phyloP scores from a whole-genome alignment of 64 coral and sea anemone species.

The Hydrozoanthus tunicans region DNA sequence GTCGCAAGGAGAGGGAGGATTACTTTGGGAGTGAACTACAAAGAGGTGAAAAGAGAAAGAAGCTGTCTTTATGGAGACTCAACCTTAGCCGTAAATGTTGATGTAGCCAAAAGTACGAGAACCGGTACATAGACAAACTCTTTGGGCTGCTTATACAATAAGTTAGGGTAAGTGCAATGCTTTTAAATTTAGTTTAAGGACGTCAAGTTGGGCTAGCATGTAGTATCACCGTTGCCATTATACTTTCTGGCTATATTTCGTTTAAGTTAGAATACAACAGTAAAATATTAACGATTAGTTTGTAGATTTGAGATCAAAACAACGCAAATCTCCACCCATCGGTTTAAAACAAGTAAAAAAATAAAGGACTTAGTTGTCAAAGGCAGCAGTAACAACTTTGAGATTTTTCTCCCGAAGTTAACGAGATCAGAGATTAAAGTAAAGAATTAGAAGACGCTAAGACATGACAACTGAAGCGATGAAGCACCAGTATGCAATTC shows the following conservation, averaged over 20 bases:
- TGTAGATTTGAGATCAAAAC: neutral
- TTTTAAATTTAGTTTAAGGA: neutral
- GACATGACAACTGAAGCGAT: too few relatives aligned
- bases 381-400: neutral
- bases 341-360: neutral
- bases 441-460: too few relatives aligned
- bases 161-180: neutral
- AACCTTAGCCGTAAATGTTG: neutral
- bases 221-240: neutral
- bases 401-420: neutral
- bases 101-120: neutral
- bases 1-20: neutral
- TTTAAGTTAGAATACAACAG: neutral
- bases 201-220: neutral
- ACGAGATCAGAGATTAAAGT: neutral
- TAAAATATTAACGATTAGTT: neutral
- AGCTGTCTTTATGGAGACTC: constrained; percentile 1
- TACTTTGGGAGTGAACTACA: neutral
- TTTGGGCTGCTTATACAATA: neutral
- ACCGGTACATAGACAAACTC: neutral
- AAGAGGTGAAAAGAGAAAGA: neutral
- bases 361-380: neutral
- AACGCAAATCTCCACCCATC: neutral
- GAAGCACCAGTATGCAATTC: too few relatives aligned
- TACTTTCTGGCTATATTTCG: neutral